Percentiles rank a stretch among this genome's conserved stretches.
Evolutionary conservation across 1,140 invertebrate species (phyloP).

Genomic region (Drosophila oshimai): DNA sequence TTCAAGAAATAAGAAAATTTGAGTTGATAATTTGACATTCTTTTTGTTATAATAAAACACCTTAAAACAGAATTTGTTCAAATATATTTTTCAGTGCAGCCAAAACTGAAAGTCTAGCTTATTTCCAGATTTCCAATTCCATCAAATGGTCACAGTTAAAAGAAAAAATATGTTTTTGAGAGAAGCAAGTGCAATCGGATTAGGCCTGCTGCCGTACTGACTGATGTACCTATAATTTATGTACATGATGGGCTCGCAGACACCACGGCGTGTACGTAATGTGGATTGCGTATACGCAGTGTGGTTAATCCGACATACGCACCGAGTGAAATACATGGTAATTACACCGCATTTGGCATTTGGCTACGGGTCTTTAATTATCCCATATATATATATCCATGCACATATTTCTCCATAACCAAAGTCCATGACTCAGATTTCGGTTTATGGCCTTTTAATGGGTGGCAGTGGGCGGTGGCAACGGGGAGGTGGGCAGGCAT

Average conservation of each 20-base stretch:
- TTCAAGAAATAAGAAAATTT: no score
- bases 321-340: constrained; percentile 25
- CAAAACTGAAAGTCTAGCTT: background rate
- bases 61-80: background rate
- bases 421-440: constrained; percentile 48
- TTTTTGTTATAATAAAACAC: no score
- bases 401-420: constrained; percentile 7
- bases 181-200: constrained; percentile 11
- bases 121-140: constrained; percentile 1
- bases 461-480: background rate
- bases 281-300: constrained; percentile 27
- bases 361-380: constrained; percentile 20
- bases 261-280: constrained; percentile 33
- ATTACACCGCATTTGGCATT: constrained; percentile 34
- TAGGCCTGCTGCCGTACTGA: background rate
- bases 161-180: background rate
- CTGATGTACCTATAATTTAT: constrained; percentile 38
- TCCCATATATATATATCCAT: constrained; percentile 8
- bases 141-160: background rate
- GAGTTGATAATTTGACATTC: no score
- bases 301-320: constrained; percentile 31
- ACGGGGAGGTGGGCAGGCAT: background rate
- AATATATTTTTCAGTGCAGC: background rate
- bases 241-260: constrained; percentile 6
- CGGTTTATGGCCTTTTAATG: constrained; percentile 45